Base-by-base conservation (phyloP, 2,113 vertebrate species). In the Mesitornis unicolor region DNA sequence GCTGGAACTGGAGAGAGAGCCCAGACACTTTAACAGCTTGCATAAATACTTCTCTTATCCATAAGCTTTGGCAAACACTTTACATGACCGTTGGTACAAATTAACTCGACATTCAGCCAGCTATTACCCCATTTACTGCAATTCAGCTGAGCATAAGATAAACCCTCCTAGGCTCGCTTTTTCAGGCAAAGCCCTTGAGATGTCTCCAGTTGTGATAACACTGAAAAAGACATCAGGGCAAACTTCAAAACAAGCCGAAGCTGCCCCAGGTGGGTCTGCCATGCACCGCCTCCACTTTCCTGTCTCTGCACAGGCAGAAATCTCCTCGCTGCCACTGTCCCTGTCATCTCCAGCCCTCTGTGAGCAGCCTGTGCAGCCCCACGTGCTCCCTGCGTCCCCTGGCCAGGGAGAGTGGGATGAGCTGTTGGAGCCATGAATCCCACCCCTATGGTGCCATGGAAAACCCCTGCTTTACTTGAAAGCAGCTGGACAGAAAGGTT, bases 61-160 rank as follows among this genome's bases (percentile, higher is more conserved):
- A 78, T 54, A 25, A 92, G 81, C 93, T 93, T 96, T 84, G 87
- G 73, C 94, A 96, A 96, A 95, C 84, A 95, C 48, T 91, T 89
- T 33, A 85, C 87, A 57, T 87, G 89, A 82, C 94, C 94, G 79
- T 35, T 29, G 87, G 84, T 89, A 94, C 84, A 94, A 89, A 97
- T 95, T 94, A 94, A 79, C 95, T 92, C 7, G 0, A 50, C 9
- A 3, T 31, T 67, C 10, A 6, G 68, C 85, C 87, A 84, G 84
- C 89, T 93, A 65, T 79, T 84, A 75, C 45, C 94, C 73, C 77
- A 91, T 90, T 92, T 91, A 84, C 10, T 9, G 84, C 69, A 95
- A 92, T 91, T 81, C 69, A 76, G 65, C 76, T 12, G 1, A 84
- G 87, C 65, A 7, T 10, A 69, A 93, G 94, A 94, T 84, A 89